Conservation (phyloP, 1,140 invertebrate genomes). For the Drosophila nebulosa region DNA sequence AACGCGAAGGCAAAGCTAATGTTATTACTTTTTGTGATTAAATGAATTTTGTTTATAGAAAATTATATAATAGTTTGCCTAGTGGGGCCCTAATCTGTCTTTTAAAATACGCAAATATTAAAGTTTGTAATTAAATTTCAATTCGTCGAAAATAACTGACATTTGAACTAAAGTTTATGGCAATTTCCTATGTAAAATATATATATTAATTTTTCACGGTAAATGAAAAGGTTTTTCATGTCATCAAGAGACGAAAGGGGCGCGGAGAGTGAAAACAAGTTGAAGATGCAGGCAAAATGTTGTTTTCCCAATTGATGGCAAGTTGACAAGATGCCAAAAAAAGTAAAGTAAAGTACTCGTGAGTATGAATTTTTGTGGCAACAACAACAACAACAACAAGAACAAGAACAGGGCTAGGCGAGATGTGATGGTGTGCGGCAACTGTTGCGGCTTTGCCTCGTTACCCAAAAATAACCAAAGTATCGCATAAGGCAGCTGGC, state of each 20-base stretch:
- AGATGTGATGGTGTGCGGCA: constrained; percentile 59
- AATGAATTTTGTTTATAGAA: too few species aligned
- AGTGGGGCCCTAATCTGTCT: too few species aligned
- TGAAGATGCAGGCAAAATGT: constrained; percentile 18
- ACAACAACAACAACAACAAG: too few species aligned
- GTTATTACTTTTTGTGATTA: too few species aligned
- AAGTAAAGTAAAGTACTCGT: constrained; percentile 43
- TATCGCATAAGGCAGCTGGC: neutral
- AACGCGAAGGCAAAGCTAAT: neutral
- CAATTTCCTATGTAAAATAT: constrained; percentile 30
- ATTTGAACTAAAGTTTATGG: neutral
- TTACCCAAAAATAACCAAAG: neutral
- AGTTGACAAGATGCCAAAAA: constrained; percentile 75
- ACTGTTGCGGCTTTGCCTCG: constrained; percentile 56
- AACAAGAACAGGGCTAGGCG: too few species aligned
- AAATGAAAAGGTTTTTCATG: constrained; percentile 39
- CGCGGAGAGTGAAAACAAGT: neutral
- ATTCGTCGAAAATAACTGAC: too few species aligned
- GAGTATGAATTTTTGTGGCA: constrained; percentile 1
- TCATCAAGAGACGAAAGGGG: constrained; percentile 20
- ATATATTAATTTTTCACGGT: constrained; percentile 13
- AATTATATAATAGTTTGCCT: too few species aligned
- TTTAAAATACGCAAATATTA: too few species aligned
- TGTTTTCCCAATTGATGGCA: constrained; percentile 45
- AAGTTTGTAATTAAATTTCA: too few species aligned